Base-by-base conservation (phyloP, 1,140 invertebrate genomes). In the Campodea augens region DNA sequence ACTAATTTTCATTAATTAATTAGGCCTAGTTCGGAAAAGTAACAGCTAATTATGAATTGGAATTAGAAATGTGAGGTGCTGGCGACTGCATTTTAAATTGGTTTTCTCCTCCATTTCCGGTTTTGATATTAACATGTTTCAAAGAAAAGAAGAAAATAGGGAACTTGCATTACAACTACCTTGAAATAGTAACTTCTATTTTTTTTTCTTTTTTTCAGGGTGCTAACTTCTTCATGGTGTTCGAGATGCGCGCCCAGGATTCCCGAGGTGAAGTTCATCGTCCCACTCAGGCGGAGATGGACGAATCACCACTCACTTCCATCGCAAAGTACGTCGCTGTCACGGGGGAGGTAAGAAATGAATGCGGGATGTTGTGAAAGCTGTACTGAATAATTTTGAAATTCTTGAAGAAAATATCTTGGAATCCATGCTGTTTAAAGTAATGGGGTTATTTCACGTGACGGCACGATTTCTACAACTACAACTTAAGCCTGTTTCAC, bases 301-400 rank as follows among this genome's bases (percentile, higher is more conserved):
- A 53, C 53, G 60, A 53, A 57, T 65, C 49, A 72, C 71, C 40
- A 69, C 56, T 81, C 48, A 76, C 77, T 3, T 74, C 77, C 56
- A 79, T 85, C 43, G 82, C 82, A 0, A 74, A 75, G 43, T 82
- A 86, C 66, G 84, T 88, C 2, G 82, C 83, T 1, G 70, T 71
- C 18, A 81, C 79, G 0, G 81, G 81, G 23, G 80, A 67, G 58
- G 68, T 69, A 49, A 56, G 50, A 42, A 10, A 21, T 25, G 27
- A 25, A 18, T 12, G 23, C 10, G 12, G 21, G 12, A 5, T 2
- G 19, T 21, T 20, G 19, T 15, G 12, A 24, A 10, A 25, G 20
- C 7, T 7, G 40, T 41, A 23, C 15, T 10, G 15, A 5, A 15
- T 23, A 23, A 24, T 21, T 10, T 32, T 32, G 15, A 32, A 32